phyloP scores from a whole-genome alignment of 2,888 invertebrate genomes.

The Papilio protenor region DNA sequence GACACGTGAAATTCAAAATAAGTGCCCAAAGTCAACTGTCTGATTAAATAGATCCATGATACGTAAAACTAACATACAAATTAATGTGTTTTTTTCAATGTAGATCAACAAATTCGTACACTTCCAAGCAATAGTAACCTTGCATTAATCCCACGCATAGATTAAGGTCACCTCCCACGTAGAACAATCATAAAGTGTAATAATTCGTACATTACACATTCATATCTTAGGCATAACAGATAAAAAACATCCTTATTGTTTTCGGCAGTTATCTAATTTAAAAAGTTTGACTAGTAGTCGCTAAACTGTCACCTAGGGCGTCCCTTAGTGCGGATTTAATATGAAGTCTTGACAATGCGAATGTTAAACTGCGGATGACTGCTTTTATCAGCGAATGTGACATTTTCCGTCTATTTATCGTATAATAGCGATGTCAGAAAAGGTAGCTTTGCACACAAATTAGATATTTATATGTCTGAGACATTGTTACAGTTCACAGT shows the following conservation, averaged over 20 bases:
- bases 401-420: neutral
- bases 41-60: neutral
- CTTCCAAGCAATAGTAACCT: slow-evolving; percentile 25
- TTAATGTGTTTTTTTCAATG: neutral
- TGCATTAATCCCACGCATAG: slow-evolving; percentile 14
- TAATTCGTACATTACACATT: neutral
- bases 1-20: neutral
- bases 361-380: no score
- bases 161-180: slow-evolving; percentile 28
- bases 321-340: no score
- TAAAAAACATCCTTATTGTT: slow-evolving; percentile 12
- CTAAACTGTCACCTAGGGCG: neutral
- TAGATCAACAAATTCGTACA: neutral
- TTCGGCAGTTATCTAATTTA: neutral
- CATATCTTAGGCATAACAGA: neutral
- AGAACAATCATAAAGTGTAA: slow-evolving; percentile 5
- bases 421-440: no score
- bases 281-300: neutral
- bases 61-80: neutral
- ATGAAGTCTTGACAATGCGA: no score
- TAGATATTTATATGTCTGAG: no score
- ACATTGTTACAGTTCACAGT: slow-evolving; percentile 3
- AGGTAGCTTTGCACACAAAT: no score
- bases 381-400: neutral
- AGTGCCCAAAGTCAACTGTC: no score